Conservation (phyloP, 37 sponge, comb jelly and placozoan genomes). For the Crambe crambe region DNA sequence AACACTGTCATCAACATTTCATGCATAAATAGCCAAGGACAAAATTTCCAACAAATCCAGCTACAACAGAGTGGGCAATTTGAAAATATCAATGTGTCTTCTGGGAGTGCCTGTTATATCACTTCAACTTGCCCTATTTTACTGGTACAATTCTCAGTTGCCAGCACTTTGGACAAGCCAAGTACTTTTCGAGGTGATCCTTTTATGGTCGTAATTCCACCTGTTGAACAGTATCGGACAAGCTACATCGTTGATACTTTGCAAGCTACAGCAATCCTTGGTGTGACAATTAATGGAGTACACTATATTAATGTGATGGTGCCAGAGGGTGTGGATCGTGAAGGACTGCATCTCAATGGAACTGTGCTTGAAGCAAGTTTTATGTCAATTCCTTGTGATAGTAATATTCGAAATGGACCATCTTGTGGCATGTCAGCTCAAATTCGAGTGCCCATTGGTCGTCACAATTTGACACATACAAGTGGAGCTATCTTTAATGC, state of each 20-base stretch:
- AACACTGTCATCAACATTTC: conserved; percentile 11
- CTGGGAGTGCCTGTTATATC: conserved; percentile 11
- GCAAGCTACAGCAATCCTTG: not conserved
- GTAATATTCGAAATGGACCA: conserved; percentile 10
- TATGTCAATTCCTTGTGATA: conserved; percentile 2
- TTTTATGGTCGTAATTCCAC: conserved; percentile 51
- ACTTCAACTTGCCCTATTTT: conserved; percentile 29
- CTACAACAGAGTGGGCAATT: too few species aligned
- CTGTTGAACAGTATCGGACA: conserved; percentile 47
- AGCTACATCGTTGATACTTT: conserved; percentile 7
- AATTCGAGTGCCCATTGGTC: not conserved
- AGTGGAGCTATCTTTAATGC: conserved; percentile 14
- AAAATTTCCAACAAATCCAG: not conserved
- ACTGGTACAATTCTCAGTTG: conserved; percentile 31
- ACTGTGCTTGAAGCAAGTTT: conserved; percentile 12
- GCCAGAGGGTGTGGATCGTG: not conserved
- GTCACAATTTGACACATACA: not conserved
- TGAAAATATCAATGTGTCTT: not conserved
- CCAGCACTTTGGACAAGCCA: conserved; percentile 41
- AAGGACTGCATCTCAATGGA: too few species aligned
- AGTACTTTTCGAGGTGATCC: conserved; percentile 9
- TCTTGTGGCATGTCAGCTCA: too few species aligned
- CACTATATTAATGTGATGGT: too few species aligned
- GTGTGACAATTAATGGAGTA: not conserved
- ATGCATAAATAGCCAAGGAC: not conserved